Evolutionary conservation across 2,888 invertebrate genomes (phyloP).

Genomic region (Vandiemenella viatica): DNA sequence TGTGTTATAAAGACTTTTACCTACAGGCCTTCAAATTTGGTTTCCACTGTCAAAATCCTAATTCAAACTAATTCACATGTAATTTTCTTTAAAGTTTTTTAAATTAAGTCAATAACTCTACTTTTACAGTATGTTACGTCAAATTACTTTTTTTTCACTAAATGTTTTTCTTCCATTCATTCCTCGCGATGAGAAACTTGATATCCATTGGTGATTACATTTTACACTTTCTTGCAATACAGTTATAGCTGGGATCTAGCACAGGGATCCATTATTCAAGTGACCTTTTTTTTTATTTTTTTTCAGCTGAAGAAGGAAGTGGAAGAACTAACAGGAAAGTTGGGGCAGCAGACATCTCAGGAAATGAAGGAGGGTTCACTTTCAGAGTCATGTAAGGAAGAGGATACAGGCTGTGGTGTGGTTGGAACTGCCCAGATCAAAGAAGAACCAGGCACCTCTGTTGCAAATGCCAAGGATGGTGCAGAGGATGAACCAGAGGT

Average conservation of each 20-base stretch:
- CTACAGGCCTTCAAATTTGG: no score
- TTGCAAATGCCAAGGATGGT: constrained; percentile 26
- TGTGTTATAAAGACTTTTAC: no score
- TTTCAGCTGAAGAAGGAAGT: constrained; percentile 45
- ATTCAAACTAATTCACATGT: no score
- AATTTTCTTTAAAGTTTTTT: no score
- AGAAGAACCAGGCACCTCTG: constrained; percentile 36
- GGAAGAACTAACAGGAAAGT: constrained; percentile 43
- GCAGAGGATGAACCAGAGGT: constrained; percentile 20
- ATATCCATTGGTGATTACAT: neutral
- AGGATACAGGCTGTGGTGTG: constrained; percentile 31
- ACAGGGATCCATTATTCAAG: no score
- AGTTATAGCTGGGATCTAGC: no score
- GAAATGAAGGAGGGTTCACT: constrained; percentile 35
- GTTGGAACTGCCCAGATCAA: constrained; percentile 31
- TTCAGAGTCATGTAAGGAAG: constrained; percentile 31
- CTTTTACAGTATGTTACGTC: no score
- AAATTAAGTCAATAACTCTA: no score
- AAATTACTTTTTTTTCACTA: no score
- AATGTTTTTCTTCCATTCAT: no score
- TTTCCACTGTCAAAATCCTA: no score
- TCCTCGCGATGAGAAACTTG: neutral
- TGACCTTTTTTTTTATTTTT: neutral
- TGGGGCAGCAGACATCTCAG: constrained; percentile 38
- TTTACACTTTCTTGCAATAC: neutral